Evolutionary conservation across 2,113 vertebrate genomes (phyloP), one percentile per base, ranked within the genome.

Genomic region (Heteronetta atricapilla): DNA sequence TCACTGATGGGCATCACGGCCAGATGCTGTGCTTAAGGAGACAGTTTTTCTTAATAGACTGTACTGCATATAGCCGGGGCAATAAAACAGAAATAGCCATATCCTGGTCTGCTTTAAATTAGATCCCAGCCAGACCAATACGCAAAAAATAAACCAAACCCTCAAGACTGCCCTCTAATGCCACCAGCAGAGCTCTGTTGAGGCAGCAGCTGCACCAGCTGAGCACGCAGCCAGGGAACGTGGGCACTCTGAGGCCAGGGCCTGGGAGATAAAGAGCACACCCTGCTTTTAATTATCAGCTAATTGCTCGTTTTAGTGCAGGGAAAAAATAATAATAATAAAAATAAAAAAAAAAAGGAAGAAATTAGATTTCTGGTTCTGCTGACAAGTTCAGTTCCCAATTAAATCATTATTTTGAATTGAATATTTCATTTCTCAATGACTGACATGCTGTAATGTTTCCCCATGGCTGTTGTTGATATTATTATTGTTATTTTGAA

Each of bases 121-220:
- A 69, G 58, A 68, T 69, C 33, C 33, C 12, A 50, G 21, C 4
- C 78, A 53, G 34, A 20, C 16, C 26, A 48, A 44, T 10, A 28
- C 0, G 3, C 11, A 34, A 59, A 22, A 76, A 33, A 34, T 18
- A 19, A 16, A 58, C 18, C 10, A 62, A 56, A 28, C 29, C 56
- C 77, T 80, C 85, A 92, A 69, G 76, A 20, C 76, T 92, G 92
- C 82, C 94, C 86, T 64, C 91, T 92, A 89, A 94, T 62, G 95
- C 81, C 87, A 87, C 69, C 38, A 82, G 70, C 62, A 79, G 36
- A 82, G 28, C 69, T 28, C 75, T 52, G 64, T 42, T 81, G 56
- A 3, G 50, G 18, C 13, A 42, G 79, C 5, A 5, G 46, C 55
- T 17, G 13, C 4, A 2, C 25, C 5, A 10, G 10, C 25, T 13